Evolutionary conservation across 2,888 invertebrate species (phyloP).

Genomic region (Orthonevra nobilis): DNA sequence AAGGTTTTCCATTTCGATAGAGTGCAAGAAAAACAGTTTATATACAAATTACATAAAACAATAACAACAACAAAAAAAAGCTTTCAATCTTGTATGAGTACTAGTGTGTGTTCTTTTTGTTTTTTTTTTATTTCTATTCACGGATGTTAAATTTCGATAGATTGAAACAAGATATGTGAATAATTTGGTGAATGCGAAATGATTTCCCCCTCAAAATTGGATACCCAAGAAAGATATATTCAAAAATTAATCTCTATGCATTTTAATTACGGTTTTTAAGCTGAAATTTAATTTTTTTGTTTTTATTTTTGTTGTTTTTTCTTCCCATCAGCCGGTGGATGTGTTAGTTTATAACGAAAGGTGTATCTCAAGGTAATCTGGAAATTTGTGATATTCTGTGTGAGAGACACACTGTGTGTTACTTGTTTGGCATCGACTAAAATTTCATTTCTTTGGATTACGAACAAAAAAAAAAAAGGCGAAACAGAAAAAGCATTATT

Average conservation of each 20-base stretch:
- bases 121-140: neutral
- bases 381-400: slow-evolving; percentile 60
- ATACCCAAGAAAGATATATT: slow-evolving; percentile 1
- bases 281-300: slow-evolving; percentile 13
- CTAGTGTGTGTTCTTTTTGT: neutral
- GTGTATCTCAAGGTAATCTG: slow-evolving; percentile 69
- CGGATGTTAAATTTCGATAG: slow-evolving; percentile 7
- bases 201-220: slow-evolving; percentile 12
- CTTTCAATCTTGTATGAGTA: slow-evolving; percentile 9
- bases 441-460: slow-evolving; percentile 55
- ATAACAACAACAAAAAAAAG: slow-evolving; percentile 21
- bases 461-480: slow-evolving; percentile 22
- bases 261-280: slow-evolving; percentile 24
- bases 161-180: slow-evolving; percentile 4
- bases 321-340: slow-evolving; percentile 50
- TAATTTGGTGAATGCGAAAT: slow-evolving; percentile 13
- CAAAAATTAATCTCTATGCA: neutral
- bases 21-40: slow-evolving; percentile 4
- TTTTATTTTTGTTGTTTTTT: slow-evolving; percentile 12
- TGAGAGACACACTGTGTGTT: slow-evolving; percentile 59
- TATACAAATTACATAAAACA: slow-evolving; percentile 47
- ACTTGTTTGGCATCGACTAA: slow-evolving; percentile 57
- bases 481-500: slow-evolving; percentile 24
- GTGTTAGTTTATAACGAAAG: slow-evolving; percentile 66
- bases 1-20: slow-evolving; percentile 6